Base-by-base conservation (phyloP, 2,113 vertebrate genomes). In the Hemichromis elongatus region DNA sequence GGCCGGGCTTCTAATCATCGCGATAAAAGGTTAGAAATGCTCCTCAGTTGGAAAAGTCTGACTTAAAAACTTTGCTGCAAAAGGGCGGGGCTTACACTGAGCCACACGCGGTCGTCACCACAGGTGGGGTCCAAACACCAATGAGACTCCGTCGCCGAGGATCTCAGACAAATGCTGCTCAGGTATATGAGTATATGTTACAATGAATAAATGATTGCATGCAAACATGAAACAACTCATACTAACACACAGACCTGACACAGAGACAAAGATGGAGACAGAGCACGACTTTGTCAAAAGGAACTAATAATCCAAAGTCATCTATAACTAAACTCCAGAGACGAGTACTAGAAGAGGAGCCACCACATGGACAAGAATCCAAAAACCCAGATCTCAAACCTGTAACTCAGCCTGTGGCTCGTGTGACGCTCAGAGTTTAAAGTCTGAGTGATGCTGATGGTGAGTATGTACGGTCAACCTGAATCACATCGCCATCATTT, bases 381-480 rank as follows among this genome's bases (percentile, higher is more conserved):
- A 57, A 16, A 56, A 55, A 16, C 0, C 24, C 55, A 57, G 55
- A 57, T 24, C 13, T 57, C 4, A 9, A 57, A 28, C 28, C 26
- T 24, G 0, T 8, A 4, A 57, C 55, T 28, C 24, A 28, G 13
- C 28, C 26, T 57, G n/a, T n/a, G n/a, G n/a, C n/a, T 57, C 0
- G 7, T 28, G 55, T 28, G 55, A 57, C 5, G 2, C 28, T 57
- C 24, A 16, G 55, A 56, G 55, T 28, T 9, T 16, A 16, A 28
- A 57, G 26, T 5, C 55, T 30, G 26, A 57, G 26, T 9, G 14
- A 18, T 7, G 2, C 37, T 40, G 10, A 26, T 18, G 33, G 33
- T 66, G 61, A 40, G 33, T 0, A 66, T 19, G 1, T 37, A 33
- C 0, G 9, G 5, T n/a, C 33, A 37, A 21, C 35, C 4, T 13